Evolutionary conservation across 1,140 invertebrate species (phyloP), one percentile per base, ranked within the genome.

Genomic region (Danaus plexippus): DNA sequence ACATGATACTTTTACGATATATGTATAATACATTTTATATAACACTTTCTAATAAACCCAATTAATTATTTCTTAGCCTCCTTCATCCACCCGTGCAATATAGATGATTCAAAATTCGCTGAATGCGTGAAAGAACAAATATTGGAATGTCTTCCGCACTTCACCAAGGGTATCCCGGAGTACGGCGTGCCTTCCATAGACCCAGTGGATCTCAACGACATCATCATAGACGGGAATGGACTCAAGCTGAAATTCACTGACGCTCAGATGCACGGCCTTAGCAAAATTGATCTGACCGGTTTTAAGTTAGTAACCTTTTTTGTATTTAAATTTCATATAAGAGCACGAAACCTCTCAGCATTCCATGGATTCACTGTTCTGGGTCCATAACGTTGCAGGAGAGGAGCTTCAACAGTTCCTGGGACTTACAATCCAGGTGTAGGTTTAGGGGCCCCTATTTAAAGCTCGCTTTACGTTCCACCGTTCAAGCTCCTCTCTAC

Each of bases 131-230:
- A 73, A 46, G 67, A 82, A 54, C 77, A 87, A 57, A 82, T 88
- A 11, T 73, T 80, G 18, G 66, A 63, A 0, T 71, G 85, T 46
- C 72, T 88, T 15, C 83, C 87, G 1, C 43, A 71, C 42, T 85
- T 90, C 51, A 75, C 82, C 0, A 81, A 85, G 15, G 89, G 89
- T 40, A 77, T 88, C 18, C 81, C 85, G 0, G 80, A 88, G 61
- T 52, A 87, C 10, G 74, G 66, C 1, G 75, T 89, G 5, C 76
- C 84, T 0, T 73, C 86, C 0, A 67, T 85, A 47, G 81, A 88
- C 54, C 88, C 88, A 9, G 67, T 88, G 0, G 47, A 77, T n/a
- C 59, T 88, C 54, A 66, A 77, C 9, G 73, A 85, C 54, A 86
- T 88, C 12, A 55, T 63, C 1, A 80, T 85, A 8, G 70, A 81